Percentiles rank a stretch among this genome's conserved stretches.
phyloP scores from a whole-genome alignment of 2,797 vertebrate species.

The Notamacropus eugenii region DNA sequence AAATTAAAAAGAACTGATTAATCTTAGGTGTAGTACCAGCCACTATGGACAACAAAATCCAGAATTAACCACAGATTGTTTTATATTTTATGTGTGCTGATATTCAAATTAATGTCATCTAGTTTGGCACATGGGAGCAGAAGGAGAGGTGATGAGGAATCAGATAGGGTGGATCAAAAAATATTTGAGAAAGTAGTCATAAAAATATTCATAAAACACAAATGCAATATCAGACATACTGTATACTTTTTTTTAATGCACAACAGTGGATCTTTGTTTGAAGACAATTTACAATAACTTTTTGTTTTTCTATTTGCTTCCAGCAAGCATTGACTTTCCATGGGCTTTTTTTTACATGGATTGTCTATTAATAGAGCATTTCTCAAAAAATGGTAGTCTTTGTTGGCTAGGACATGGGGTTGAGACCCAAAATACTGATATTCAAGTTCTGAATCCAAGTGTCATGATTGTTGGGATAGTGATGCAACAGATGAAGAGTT shows the following conservation, averaged over 20 bases:
- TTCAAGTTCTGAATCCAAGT: too few species aligned
- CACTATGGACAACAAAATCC: slow-evolving; percentile 30
- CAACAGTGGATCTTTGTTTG: background rate
- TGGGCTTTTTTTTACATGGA: background rate
- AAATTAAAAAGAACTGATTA: slow-evolving; percentile 65
- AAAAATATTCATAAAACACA: slow-evolving; percentile 43
- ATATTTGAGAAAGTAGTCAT: slow-evolving; percentile 55
- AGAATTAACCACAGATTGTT: slow-evolving; percentile 67
- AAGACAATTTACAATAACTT: slow-evolving; percentile 2
- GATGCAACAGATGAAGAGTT: too few species aligned
- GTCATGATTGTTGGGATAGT: too few species aligned
- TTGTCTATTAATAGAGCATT: background rate
- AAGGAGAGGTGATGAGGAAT: slow-evolving; percentile 59
- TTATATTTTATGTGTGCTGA: slow-evolving; percentile 42
- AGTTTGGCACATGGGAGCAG: slow-evolving; percentile 51
- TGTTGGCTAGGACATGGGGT: too few species aligned
- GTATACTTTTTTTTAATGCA: background rate
- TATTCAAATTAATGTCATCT: slow-evolving; percentile 63
- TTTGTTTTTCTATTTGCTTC: background rate
- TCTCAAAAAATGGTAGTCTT: too few species aligned
- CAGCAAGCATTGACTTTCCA: slow-evolving; percentile 21
- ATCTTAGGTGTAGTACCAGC: slow-evolving; percentile 55
- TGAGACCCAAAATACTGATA: too few species aligned
- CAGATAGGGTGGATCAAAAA: slow-evolving; percentile 53
- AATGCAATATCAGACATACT: background rate